Conservation (phyloP, 2,888 invertebrate species). For the Argyresthia goedartella region DNA sequence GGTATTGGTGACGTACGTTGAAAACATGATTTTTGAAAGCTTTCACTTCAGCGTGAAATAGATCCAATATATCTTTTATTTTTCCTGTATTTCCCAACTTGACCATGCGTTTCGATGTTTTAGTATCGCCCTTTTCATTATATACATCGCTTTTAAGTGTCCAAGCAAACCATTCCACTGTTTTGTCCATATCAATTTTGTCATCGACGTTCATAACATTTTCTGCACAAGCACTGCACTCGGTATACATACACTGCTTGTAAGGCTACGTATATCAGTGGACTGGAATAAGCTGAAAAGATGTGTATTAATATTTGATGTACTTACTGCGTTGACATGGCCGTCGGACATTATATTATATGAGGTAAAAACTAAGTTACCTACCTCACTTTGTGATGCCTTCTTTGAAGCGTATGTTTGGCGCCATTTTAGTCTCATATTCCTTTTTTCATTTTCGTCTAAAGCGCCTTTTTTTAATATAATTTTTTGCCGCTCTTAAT, state of each 20-base stretch:
- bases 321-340: too few relatives aligned
- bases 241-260: too few relatives aligned
- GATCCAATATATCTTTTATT: background rate
- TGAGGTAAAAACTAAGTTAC: too few relatives aligned
- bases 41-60: background rate
- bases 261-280: background rate
- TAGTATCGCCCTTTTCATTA: background rate
- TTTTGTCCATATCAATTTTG: background rate
- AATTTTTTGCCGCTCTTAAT: too few relatives aligned
- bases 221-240: background rate
- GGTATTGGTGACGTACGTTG: background rate
- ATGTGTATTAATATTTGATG: too few relatives aligned
- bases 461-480: too few relatives aligned
- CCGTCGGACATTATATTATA: too few relatives aligned
- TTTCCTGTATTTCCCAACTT: background rate
- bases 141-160: background rate
- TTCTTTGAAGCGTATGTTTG: too few relatives aligned
- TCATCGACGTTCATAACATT: background rate
- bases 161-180: background rate
- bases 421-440: too few relatives aligned
- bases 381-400: too few relatives aligned
- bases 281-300: too few relatives aligned
- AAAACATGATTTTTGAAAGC: background rate
- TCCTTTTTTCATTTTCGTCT: too few relatives aligned
- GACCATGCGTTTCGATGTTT: background rate